Base-by-base conservation (phyloP, 2,888 invertebrate genomes). In the Eupithecia insigniata region DNA sequence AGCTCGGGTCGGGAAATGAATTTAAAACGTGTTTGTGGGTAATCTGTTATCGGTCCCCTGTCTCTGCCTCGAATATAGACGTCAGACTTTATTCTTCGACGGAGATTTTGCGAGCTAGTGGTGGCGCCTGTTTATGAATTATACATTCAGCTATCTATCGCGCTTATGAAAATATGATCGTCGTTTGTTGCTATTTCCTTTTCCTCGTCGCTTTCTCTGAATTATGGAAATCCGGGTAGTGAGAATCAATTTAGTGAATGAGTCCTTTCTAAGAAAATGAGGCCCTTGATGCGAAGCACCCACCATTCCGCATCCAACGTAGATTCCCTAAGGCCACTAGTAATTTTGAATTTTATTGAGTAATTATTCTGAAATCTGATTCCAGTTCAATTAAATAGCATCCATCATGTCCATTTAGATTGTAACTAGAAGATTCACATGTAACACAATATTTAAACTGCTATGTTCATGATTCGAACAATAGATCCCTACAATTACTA, bases 11-110 rank as follows among this genome's bases (percentile, higher is more conserved):
- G 93, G 93, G 92, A 92, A 93, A 93, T 93, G 93, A 94, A 93
- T 94, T 94, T 93, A 93, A 94, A 93, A 93, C 93, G 93, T 94
- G 94, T 94, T 93, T 94, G 94, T 90, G 94, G 94, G 94, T 94
- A 94, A 94, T 94, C 94, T 94, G 93, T 94, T 93, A 94, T 93
- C 94, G 93, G 94, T 92, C 93, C 93, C 94, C 92, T 93, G 94
- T 93, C 92, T 92, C 92, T 87, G 85, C 87, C 88, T 86, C 85
- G 90, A 91, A 93, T 92, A 92, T 92, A 93, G 93, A 92, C 92
- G 90, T 93, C 90, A 86, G 85, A 82, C 83, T 87, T 85, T 89
- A 89, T 89, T 89, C 91, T 86, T 88, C 65, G 85, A 81, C 84
- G 78, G 88, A 87, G 90, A 92, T 91, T 92, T 88, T 82, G 85